Evolutionary conservation across 2,888 invertebrate species (phyloP).

Genomic region (Dasysyrphus albostriatus): DNA sequence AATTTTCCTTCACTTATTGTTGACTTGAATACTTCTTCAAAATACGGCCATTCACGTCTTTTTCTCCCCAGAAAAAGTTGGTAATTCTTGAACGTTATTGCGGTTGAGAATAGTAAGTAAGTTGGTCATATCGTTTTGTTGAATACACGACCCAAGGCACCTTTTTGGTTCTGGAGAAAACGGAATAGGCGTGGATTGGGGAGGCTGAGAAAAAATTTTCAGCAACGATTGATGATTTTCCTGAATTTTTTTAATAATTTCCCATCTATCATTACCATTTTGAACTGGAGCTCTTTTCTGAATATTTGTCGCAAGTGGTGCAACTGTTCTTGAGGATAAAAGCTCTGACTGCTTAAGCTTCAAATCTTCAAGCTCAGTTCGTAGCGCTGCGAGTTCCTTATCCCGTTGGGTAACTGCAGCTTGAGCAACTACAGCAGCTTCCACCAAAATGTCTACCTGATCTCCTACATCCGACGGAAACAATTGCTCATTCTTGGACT

Average conservation of each 20-base stretch:
- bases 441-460: background rate
- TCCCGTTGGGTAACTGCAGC: background rate
- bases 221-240: background rate
- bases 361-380: background rate
- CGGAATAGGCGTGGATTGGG: background rate
- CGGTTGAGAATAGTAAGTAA: background rate
- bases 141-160: background rate
- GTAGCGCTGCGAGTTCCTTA: background rate
- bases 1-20: background rate
- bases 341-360: background rate
- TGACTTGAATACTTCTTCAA: slow-evolving; percentile 1
- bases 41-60: background rate
- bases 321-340: background rate
- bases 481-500: background rate
- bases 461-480: background rate
- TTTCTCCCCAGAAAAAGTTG: background rate
- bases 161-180: background rate
- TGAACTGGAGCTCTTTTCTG: background rate
- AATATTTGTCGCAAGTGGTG: background rate
- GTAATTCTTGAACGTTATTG: background rate
- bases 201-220: background rate
- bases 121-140: background rate
- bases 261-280: background rate
- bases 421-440: background rate
- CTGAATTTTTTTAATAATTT: background rate